Base-by-base conservation (phyloP, 2,888 invertebrate genomes). In the Ectemnius cavifrons region DNA sequence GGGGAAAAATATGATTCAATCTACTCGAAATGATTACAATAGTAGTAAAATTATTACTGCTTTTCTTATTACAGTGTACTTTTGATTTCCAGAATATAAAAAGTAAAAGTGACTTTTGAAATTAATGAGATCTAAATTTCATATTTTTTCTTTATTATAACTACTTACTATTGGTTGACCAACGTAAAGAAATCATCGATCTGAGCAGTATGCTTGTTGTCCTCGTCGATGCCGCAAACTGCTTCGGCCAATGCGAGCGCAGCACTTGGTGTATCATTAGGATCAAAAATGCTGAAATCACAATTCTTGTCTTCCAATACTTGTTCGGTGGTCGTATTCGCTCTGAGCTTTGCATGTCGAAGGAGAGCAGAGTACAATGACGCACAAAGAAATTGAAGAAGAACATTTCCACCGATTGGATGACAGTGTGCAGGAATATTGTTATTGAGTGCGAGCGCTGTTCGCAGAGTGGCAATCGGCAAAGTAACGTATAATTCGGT, bases 241-340 rank as follows among this genome's bases (percentile, higher is more conserved):
- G 95, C 95, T 90, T 97, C 96, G 0, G 95, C 95, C 6, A 96
- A 90, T 0, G 95, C 94, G n/a, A 94, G 92, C 0, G 95, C 95
- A 0, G 85, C 78, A 0, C 85, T 75, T 1, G 81, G 69, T 64
- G 72, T 73, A 27, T 86, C 84, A 1, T 79, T 77, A 0, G 84
- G 67, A 70, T 88, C 83, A 63, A 88, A 87, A 0, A 83, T 78
- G 4, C 69, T 80, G 46, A 76, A 28, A 20, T 87, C 86, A 0
- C 57, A 49, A 8, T 63, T 57, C 6, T 49, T 57, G 47, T 74
- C 71, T 4, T 0, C 61, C 0, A 66, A 56, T 5, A 4, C 20
- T 16, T 68, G 5, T 56, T 5, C 20, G 11, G 27, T 23, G 8
- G 58, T 0, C 2, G 58, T 27, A 18, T 5, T 11, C 5, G 28